Conservation (phyloP, 2,888 invertebrate species). For the Ochropacha duplaris region DNA sequence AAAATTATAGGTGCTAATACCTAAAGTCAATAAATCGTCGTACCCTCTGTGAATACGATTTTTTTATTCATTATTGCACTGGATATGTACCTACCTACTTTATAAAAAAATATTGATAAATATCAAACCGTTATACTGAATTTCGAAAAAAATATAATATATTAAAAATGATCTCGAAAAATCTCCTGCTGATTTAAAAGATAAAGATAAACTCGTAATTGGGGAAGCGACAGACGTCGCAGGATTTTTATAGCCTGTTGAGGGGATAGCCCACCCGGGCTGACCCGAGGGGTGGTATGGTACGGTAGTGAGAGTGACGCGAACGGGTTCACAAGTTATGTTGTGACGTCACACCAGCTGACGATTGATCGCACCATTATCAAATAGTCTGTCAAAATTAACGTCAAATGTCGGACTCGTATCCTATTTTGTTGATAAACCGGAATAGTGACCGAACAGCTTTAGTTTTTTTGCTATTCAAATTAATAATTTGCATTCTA, state of each 20-base stretch:
- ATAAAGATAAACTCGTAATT: not conserved
- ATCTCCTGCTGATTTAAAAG: not conserved
- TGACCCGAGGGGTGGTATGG: slow-evolving; percentile 17
- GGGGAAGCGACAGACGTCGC: not conserved
- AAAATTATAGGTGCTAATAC: slow-evolving; percentile 30
- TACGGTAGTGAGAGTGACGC: slow-evolving; percentile 53
- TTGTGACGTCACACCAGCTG: slow-evolving; percentile 71
- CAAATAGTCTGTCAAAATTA: slow-evolving; percentile 24
- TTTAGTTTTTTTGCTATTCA: slow-evolving; percentile 15
- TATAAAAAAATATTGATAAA: not conserved
- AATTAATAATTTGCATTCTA: slow-evolving; percentile 31
- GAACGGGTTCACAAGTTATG: slow-evolving; percentile 44
- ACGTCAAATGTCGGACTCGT: not conserved
- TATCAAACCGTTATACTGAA: not conserved
- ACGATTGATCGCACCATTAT: slow-evolving; percentile 52
- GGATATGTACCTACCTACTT: not conserved
- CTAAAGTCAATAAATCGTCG: not conserved
- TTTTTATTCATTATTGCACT: not conserved
- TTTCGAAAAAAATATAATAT: not conserved
- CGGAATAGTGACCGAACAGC: slow-evolving; percentile 6
- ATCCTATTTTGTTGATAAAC: slow-evolving; percentile 11
- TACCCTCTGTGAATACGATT: not conserved
- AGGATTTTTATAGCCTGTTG: not conserved
- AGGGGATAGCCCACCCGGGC: not conserved
- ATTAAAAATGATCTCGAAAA: not conserved